Conservation (phyloP, 2,888 invertebrate species). For the Philereme vetulata region DNA sequence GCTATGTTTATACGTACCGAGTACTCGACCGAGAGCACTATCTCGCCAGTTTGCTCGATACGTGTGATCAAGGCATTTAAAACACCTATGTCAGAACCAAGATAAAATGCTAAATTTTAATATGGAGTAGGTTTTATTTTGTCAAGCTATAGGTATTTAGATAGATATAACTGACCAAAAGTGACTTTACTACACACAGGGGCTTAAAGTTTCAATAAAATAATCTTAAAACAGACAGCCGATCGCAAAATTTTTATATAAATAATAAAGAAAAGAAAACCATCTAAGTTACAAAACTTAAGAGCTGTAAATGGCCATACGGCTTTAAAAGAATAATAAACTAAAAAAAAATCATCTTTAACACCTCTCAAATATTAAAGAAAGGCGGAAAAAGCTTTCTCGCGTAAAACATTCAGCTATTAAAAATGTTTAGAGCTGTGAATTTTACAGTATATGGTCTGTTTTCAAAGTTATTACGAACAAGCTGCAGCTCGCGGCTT, state of each 20-base stretch:
- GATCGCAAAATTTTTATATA: conserved; percentile 6
- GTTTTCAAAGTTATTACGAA: not conserved
- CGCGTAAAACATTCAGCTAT: conserved; percentile 21
- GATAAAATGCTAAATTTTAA: too few species aligned
- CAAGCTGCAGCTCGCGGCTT: too few species aligned
- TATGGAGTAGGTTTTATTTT: too few species aligned
- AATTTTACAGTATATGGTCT: conserved; percentile 2
- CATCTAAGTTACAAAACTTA: conserved; percentile 23
- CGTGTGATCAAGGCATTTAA: too few species aligned
- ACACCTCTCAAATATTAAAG: conserved; percentile 25
- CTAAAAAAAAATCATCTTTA: conserved; percentile 22
- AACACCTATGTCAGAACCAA: too few species aligned
- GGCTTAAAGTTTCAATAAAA: too few species aligned
- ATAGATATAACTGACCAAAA: too few species aligned
- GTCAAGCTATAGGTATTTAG: too few species aligned
- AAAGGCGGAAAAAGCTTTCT: conserved; percentile 27
- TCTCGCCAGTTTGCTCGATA: too few species aligned
- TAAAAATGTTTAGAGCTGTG: conserved; percentile 15
- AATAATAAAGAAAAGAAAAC: conserved; percentile 23
- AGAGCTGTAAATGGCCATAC: conserved; percentile 4
- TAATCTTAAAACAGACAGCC: conserved; percentile 1
- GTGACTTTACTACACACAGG: too few species aligned
- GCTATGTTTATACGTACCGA: too few species aligned
- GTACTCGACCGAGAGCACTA: too few species aligned
- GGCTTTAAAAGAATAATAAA: conserved; percentile 26